A percentile compares a stretch with the other conserved stretches of the same genome.
These are phyloP conservation scores for Tuta absoluta DNA, from an alignment of 2,888 invertebrate species.

Conservation along the genomic window DNA sequence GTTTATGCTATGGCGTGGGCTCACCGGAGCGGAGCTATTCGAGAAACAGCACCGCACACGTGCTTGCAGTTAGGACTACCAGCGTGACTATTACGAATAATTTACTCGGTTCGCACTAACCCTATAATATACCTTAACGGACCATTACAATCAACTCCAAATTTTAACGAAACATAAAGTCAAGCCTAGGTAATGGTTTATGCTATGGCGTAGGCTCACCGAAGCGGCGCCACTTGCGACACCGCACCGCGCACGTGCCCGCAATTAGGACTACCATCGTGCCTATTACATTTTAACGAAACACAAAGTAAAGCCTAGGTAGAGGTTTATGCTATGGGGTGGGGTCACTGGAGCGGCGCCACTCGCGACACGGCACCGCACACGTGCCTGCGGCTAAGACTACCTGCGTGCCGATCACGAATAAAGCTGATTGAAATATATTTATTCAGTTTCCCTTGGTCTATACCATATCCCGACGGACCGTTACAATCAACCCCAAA, in stretches of 20 bases:
- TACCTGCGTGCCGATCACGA: constrained; percentile 92
- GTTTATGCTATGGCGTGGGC: constrained; percentile 67
- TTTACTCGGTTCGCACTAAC: too few species aligned
- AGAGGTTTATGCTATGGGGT: constrained; percentile 57
- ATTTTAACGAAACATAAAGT: neutral
- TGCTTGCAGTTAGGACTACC: constrained; percentile 90
- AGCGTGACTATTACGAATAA: constrained; percentile 94
- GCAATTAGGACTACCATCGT: too few species aligned
- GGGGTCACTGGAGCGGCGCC: constrained; percentile 87
- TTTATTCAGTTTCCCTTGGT: too few species aligned
- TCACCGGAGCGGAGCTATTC: constrained; percentile 91
- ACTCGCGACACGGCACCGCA: constrained; percentile 93
- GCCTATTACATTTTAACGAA: constrained; percentile 30
- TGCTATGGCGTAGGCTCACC: too few species aligned
- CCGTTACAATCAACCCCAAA: too few species aligned
- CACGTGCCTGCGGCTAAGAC: constrained; percentile 92
- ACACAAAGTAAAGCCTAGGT: constrained; percentile 58
- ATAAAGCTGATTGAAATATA: too few species aligned
- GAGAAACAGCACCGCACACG: constrained; percentile 92
- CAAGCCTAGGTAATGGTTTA: neutral
- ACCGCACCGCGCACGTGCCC: too few species aligned
- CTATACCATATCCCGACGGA: too few species aligned
- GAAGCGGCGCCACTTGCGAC: neutral
- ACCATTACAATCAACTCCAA: neutral
- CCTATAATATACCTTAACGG: too few species aligned